A percentile compares a stretch with the other conserved stretches of the same genome.
phyloP scores from a whole-genome alignment of 2,113 vertebrate genomes.

The Xiphias gladius region DNA sequence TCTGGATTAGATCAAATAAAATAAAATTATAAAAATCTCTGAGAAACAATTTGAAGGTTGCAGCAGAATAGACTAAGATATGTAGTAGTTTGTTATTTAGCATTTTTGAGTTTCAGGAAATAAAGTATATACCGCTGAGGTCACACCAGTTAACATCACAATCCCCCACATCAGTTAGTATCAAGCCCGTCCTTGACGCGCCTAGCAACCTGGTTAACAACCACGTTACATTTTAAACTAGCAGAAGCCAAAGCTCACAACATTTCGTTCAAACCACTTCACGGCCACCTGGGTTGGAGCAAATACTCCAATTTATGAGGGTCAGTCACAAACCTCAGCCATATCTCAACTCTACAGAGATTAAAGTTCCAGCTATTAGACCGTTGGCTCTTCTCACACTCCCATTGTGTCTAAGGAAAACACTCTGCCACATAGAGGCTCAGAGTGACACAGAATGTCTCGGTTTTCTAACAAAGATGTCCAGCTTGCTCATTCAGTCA shows the following conservation, averaged over 20 bases:
- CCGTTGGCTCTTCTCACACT: constrained; percentile 4
- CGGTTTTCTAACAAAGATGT: constrained; percentile 40
- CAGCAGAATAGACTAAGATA: neutral
- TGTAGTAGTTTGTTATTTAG: neutral
- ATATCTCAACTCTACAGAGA: constrained; percentile 45
- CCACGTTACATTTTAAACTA: neutral
- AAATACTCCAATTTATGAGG: constrained; percentile 73
- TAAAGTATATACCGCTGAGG: neutral
- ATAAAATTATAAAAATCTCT: neutral
- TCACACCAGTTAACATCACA: neutral
- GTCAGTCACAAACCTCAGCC: constrained; percentile 78
- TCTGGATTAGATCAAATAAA: constrained; percentile 71
- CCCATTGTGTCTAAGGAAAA: constrained; percentile 12
- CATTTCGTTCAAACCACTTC: constrained; percentile 39
- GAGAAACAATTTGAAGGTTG: neutral
- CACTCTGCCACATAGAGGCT: neutral
- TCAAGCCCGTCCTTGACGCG: neutral
- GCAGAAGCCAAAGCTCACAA: neutral
- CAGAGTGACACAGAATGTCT: too few relatives aligned
- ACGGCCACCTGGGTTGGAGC: constrained; percentile 56
- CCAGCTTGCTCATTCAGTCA: constrained; percentile 52
- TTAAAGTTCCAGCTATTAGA: constrained; percentile 7
- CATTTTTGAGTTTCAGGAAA: neutral
- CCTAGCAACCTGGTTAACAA: neutral
- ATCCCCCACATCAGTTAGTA: neutral